A percentile compares a stretch with the other conserved stretches of the same genome.
These are phyloP conservation scores for Chaetodon auriga DNA, from an alignment of 2,113 vertebrate genomes.

Conservation along the genomic window DNA sequence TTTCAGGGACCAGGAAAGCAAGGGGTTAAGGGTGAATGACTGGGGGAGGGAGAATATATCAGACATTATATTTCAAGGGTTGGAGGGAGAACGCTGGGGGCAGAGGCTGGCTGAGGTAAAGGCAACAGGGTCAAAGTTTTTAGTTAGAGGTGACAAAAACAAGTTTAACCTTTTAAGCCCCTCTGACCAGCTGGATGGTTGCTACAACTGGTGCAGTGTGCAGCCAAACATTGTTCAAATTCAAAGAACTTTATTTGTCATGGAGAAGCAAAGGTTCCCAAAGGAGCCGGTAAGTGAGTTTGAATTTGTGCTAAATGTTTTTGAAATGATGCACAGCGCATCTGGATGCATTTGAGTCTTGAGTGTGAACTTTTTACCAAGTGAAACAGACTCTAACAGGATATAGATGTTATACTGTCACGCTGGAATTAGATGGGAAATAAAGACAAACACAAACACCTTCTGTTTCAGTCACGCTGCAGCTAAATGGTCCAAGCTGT, in stretches of 20 bases:
- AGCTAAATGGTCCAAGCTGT: too few species aligned
- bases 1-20: constrained; percentile 55
- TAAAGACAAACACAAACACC: background rate
- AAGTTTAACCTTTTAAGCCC: constrained; percentile 2
- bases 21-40: constrained; percentile 39
- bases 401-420: too few species aligned
- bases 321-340: background rate
- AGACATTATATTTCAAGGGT: constrained; percentile 14
- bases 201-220: background rate
- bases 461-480: too few species aligned
- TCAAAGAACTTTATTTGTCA: background rate
- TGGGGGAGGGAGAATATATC: constrained; percentile 37
- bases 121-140: background rate
- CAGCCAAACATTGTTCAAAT: background rate
- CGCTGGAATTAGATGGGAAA: too few species aligned
- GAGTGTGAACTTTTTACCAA: too few species aligned
- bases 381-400: too few species aligned
- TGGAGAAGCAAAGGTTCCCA: background rate
- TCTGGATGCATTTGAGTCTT: background rate
- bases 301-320: background rate
- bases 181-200: background rate
- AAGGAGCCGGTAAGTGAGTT: background rate
- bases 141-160: constrained; percentile 4
- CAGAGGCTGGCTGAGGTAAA: background rate
- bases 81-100: background rate